Conservation (phyloP, 2,797 vertebrate genomes). For the Chrosomus eos region DNA sequence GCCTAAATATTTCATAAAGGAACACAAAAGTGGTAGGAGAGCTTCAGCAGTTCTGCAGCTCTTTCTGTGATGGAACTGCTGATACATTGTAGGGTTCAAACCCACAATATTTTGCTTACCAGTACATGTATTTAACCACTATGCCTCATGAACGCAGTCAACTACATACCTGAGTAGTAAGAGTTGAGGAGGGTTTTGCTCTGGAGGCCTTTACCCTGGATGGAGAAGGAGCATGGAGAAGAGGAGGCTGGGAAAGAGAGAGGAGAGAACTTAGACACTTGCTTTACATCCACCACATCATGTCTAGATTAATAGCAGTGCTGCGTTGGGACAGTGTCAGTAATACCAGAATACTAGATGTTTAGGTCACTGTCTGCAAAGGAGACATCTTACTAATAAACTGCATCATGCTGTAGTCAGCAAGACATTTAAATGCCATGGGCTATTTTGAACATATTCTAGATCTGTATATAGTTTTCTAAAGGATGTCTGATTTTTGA, state of each 20-base stretch:
- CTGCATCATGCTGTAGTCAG: conserved; percentile 13
- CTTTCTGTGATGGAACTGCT: not conserved
- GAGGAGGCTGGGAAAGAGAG: conserved; percentile 73
- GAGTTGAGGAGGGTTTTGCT: conserved; percentile 89
- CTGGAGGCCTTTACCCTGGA: conserved; percentile 89
- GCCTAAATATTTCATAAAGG: not conserved
- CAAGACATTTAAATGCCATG: conserved; percentile 22
- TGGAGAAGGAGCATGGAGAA: conserved; percentile 88
- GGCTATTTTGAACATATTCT: not conserved
- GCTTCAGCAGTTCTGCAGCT: not conserved
- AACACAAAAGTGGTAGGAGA: too few relatives aligned
- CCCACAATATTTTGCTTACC: too few relatives aligned
- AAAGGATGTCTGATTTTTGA: not conserved
- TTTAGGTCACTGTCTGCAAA: not conserved
- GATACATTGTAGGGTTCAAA: not conserved
- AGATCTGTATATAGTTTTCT: not conserved
- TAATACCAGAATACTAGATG: not conserved
- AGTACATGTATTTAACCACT: not conserved
- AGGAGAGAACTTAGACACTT: conserved; percentile 12
- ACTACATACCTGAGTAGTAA: conserved; percentile 82
- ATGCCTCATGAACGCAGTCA: not conserved
- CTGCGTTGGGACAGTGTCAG: not conserved
- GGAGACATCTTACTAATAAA: not conserved
- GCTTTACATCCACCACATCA: not conserved
- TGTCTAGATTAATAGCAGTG: conserved; percentile 2